Percentiles rank a stretch among this genome's conserved stretches.
These are phyloP conservation scores for Cyclophora albipunctata DNA, from an alignment of 2,888 invertebrate genomes.

Conservation along the genomic window DNA sequence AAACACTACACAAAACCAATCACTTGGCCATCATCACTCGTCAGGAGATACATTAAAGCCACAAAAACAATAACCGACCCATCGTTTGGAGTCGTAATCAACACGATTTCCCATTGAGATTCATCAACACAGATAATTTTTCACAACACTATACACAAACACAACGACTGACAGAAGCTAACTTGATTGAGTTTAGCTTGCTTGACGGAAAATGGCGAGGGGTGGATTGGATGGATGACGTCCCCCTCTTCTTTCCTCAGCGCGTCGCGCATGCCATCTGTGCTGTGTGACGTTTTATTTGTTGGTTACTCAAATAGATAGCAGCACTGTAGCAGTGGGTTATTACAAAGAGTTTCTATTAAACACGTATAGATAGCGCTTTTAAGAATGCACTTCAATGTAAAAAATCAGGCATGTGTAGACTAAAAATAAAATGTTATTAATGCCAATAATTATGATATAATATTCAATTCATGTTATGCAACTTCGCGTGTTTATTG, in stretches of 20 bases:
- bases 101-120: slow-evolving; percentile 73
- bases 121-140: slow-evolving; percentile 71
- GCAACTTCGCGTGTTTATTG: no score
- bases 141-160: slow-evolving; percentile 74
- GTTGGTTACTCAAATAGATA: slow-evolving; percentile 34
- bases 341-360: slow-evolving; percentile 1
- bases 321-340: slow-evolving; percentile 25
- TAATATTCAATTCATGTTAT: no score
- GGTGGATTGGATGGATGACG: slow-evolving; percentile 34
- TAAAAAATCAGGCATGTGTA: no score
- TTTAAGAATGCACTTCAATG: neutral
- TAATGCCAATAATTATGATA: no score
- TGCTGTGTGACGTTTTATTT: slow-evolving; percentile 20
- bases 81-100: slow-evolving; percentile 68
- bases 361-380: slow-evolving; percentile 32
- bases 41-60: slow-evolving; percentile 67
- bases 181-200: slow-evolving; percentile 66
- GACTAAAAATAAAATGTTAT: no score
- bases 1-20: slow-evolving; percentile 70
- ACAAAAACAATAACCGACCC: slow-evolving; percentile 71
- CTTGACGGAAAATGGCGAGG: slow-evolving; percentile 73
- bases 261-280: slow-evolving; percentile 41
- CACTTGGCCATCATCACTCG: slow-evolving; percentile 73
- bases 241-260: slow-evolving; percentile 44
- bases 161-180: slow-evolving; percentile 73